Evolutionary conservation across 2,113 vertebrate genomes (phyloP).

Genomic region (Oxyruncus cristatus): DNA sequence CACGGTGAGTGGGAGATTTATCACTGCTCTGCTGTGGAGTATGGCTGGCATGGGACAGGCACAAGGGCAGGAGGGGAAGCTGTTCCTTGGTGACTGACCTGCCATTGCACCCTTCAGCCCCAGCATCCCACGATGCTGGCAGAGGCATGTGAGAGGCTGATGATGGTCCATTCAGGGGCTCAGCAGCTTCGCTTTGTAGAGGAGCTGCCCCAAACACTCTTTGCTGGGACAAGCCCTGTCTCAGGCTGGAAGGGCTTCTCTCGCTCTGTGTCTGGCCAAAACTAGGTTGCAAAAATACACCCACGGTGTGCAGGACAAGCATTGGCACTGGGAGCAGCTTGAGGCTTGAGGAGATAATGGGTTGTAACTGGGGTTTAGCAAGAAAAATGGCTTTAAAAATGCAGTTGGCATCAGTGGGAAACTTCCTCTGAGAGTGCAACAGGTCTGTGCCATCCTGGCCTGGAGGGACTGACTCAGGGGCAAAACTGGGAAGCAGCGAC

Average conservation of each 20-base stretch:
- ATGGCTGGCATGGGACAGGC: rapidly evolving
- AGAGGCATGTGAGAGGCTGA: rapidly evolving
- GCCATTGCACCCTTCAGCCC: not conserved
- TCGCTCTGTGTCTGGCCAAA: not conserved
- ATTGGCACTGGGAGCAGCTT: rapidly evolving
- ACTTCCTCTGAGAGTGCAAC: not conserved
- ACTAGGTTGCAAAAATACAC: not conserved
- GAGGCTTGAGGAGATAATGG: not conserved
- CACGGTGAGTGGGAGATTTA: not conserved
- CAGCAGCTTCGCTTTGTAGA: not conserved
- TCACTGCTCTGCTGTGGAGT: not conserved
- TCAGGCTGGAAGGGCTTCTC: not conserved
- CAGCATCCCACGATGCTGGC: rapidly evolving
- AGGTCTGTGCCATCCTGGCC: not conserved
- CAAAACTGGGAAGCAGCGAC: not conserved
- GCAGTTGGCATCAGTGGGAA: not conserved
- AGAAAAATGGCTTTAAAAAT: not conserved
- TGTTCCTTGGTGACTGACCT: rapidly evolving
- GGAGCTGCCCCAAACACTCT: not conserved
- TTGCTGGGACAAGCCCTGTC: not conserved
- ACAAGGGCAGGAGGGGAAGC: not conserved
- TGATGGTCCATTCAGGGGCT: rapidly evolving
- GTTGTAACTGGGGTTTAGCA: not conserved
- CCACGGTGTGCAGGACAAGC: not conserved
- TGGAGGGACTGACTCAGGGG: rapidly evolving